phyloP scores from a whole-genome alignment of 1,140 invertebrate species.

The Latrodectus geometricus region DNA sequence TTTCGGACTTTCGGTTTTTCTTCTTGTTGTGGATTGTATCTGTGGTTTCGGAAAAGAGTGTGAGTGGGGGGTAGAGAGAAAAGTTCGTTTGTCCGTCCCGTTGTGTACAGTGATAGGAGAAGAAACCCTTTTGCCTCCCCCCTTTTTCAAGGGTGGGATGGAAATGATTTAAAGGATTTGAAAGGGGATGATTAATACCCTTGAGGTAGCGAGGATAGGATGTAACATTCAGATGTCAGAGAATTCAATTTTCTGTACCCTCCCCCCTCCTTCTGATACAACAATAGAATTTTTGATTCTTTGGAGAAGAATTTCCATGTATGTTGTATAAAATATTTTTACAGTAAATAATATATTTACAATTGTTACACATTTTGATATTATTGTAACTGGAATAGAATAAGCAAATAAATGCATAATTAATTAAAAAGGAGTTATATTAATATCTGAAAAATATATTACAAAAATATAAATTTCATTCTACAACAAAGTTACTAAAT shows the following conservation, averaged over 20 bases:
- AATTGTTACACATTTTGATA: no score
- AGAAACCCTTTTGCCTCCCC: not conserved
- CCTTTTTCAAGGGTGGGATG: not conserved
- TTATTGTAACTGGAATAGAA: no score
- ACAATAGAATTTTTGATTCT: no score
- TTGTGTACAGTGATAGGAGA: not conserved
- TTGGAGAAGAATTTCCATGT: no score
- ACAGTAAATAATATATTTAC: no score
- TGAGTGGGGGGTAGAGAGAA: not conserved
- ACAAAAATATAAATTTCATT: no score
- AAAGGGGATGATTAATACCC: constrained; percentile 5
- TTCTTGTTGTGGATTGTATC: not conserved
- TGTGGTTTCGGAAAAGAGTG: not conserved
- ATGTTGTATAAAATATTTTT: no score
- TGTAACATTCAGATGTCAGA: not conserved
- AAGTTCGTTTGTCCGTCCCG: not conserved
- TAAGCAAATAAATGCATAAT: no score
- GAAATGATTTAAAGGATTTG: not conserved
- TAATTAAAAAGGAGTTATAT: no score
- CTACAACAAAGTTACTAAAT: no score
- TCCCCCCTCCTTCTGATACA: not conserved
- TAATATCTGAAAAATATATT: no score
- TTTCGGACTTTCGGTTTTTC: constrained; percentile 1
- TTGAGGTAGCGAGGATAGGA: not conserved
- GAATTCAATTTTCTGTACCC: not conserved